Evolutionary conservation across 2,888 invertebrate species (phyloP), one percentile per base, ranked within the genome.

Genomic region (Lasioglossum villosulum): DNA sequence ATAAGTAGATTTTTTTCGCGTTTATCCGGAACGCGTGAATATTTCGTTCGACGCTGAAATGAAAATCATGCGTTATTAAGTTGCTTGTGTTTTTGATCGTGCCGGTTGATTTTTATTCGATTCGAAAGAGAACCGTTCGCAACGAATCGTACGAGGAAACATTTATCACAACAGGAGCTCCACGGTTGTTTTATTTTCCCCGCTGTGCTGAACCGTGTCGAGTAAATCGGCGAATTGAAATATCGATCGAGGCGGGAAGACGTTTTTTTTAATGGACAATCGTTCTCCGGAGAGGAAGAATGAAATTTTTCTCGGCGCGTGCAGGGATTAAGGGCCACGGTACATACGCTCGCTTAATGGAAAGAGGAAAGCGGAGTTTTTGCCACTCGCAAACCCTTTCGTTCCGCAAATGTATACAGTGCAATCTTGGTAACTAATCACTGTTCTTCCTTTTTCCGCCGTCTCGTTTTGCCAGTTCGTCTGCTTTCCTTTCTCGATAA

Each of bases 351-450:
- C 70, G 82, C 75, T 78, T 78, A 78, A 84, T 75, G 79, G 78
- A 75, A 30, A 56, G 66, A 66, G 63, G 75, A 42, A 66, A 56
- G 27, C 52, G 75, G 75, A 48, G 39, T 77, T 84, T 72, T 66
- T 66, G 14, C 72, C 27, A 42, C 66, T 72, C 16, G 45, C 37
- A 52, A 45, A 59, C 45, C 56, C 78, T 68, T 78, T 45, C 74
- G 70, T 74, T 56, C 68, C 45, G 45, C 74, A 42, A 66, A 70
- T 59, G 84, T 84, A 75, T 73, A 78, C 84, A 37, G 71, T 75
- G 71, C 75, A 84, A 84, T 84, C 78, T 72, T 37, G 56, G 84
- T 84, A 84, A 84, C 84, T 84, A 84, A 84, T 84, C 84, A 63
- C 75, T 48, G 56, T 10, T 63, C 39, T n/a, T 52, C 8, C 27